phyloP scores from a whole-genome alignment of 2,113 vertebrate genomes.

The Elaphurus davidianus region DNA sequence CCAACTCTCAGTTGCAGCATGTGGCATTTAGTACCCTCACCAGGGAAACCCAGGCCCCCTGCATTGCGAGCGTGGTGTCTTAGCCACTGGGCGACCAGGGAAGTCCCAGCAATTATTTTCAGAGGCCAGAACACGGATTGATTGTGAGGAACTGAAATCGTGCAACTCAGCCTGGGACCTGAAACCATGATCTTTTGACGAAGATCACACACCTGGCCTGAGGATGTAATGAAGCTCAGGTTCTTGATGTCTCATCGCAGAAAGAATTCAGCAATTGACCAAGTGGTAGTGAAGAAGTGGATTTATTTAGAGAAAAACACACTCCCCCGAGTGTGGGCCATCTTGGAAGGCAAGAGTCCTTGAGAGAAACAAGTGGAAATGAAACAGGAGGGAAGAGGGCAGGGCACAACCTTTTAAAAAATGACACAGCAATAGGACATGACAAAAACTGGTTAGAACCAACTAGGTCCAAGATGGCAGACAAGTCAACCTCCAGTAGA shows the following conservation, averaged over 20 bases:
- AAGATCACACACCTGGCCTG: neutral
- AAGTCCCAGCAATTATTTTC: neutral
- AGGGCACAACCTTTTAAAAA: neutral
- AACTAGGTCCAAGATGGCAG: neutral
- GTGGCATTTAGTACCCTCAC: neutral
- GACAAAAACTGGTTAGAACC: neutral
- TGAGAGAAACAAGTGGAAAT: neutral
- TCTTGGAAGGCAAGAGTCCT: neutral
- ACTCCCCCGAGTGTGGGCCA: neutral
- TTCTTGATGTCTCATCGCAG: neutral
- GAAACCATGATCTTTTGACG: neutral
- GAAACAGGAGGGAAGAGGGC: neutral
- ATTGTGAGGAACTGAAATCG: neutral
- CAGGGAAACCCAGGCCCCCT: neutral
- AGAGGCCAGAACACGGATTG: neutral
- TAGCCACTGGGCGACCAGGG: neutral
- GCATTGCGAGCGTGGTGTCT: neutral
- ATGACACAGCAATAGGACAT: neutral
- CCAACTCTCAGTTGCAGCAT: neutral
- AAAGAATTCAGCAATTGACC: neutral
- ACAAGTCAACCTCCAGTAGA: neutral
- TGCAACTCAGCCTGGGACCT: neutral
- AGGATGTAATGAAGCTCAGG: neutral
- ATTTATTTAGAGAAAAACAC: neutral
- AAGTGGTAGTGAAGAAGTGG: neutral